Conservation (phyloP, 37 sponge, comb jelly and placozoan species). For the Crambe crambe region DNA sequence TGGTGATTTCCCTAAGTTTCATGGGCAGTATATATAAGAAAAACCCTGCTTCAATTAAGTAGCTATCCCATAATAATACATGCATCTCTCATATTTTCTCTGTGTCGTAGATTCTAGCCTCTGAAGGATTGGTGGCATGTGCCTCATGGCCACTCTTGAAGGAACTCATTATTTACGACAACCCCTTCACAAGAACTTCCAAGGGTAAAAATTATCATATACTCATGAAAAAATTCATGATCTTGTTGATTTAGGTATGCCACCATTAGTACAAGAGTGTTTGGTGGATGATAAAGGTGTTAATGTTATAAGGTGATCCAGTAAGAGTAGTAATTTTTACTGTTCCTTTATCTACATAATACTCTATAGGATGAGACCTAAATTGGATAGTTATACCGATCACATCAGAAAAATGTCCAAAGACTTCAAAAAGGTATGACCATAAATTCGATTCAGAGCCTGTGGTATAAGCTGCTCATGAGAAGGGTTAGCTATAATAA, state of each 20-base stretch:
- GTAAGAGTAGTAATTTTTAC: background rate
- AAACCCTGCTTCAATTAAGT: too few species aligned
- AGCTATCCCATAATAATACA: too few species aligned
- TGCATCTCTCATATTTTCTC: constrained; percentile 4
- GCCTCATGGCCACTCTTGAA: constrained; percentile 59
- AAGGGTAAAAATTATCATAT: constrained; percentile 48
- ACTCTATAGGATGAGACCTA: constrained; percentile 34
- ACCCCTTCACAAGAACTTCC: constrained; percentile 59
- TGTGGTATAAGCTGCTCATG: too few species aligned
- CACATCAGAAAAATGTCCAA: constrained; percentile 50
- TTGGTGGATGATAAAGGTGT: constrained; percentile 34
- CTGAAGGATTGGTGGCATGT: constrained; percentile 62
- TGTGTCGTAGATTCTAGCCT: constrained; percentile 34
- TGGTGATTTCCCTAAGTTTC: too few species aligned
- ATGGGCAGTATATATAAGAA: too few species aligned
- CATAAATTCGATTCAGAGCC: too few species aligned
- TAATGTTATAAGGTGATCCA: constrained; percentile 39
- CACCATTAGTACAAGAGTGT: constrained; percentile 35
- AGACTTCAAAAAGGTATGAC: constrained; percentile 56
- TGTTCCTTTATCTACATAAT: background rate
- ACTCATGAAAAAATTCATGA: background rate
- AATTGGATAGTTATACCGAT: background rate
- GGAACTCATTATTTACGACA: constrained; percentile 65
- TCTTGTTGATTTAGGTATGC: constrained; percentile 59
- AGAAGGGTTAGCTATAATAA: too few species aligned